Base-by-base conservation (phyloP, 2,113 vertebrate genomes). In the Cryptoleucopteryx plumbea region DNA sequence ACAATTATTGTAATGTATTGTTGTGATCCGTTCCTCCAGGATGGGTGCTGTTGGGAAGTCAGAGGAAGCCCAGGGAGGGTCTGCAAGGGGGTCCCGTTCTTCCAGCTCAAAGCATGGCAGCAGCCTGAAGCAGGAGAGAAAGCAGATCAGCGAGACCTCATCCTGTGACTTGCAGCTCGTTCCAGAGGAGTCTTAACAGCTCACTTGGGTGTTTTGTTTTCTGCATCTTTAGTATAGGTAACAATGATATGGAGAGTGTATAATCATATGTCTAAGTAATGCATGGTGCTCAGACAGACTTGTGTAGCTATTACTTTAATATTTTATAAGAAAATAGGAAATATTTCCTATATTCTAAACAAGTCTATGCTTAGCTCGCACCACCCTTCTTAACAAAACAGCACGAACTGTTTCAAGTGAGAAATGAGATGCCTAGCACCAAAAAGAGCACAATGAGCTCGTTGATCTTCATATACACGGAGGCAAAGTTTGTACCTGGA, bases 391-490 rank as follows among this genome's bases (percentile, higher is more conserved):
- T 43, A 25, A 45, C n/a, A 17, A 71, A 86, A 65, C 0, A 43
- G 48, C 25, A 17, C 0, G 3, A 47, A 16, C 20, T n/a, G 8
- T 66, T 73, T 61, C 67, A 25, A n/a, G 58, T 13, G 47, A 74
- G 22, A 43, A 80, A 68, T 5, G 3, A 31, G 50, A 16, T 4
- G 2, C 25, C 18, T 11, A 8, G 32, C 36, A 3, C 8, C 7
- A 5, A 21, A 36, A 45, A 10, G 18, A 11, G 55, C 12, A 0
- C 1, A 7, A 27, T 1, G 13, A 16, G 2, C 23, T 34, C 3
- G 7, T 18, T 34, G 7, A 2, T 8, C 17, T 38, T 13, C 25
- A 1, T 5, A 11, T 3, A 0, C 0, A 0, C 0, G 4, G 43
- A 31, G 48, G 16, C 27, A 1, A 9, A 25, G 53, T 7, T 21